These are phyloP conservation scores for Coptotermes formosanus DNA, from an alignment of 1,140 invertebrate genomes.

Conservation along the genomic window DNA sequence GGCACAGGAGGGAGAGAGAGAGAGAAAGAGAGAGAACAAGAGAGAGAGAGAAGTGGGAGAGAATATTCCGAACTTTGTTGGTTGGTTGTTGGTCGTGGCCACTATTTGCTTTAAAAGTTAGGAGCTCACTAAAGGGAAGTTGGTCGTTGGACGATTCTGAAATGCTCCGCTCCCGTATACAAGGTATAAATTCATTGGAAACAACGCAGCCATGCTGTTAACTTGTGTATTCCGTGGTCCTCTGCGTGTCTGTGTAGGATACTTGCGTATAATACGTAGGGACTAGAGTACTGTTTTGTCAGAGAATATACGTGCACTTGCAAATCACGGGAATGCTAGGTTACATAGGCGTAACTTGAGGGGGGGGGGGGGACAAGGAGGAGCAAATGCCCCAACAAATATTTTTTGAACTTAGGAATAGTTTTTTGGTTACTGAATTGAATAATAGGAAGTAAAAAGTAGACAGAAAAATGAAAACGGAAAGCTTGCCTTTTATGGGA, in stretches of 20 bases:
- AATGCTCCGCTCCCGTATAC: background rate
- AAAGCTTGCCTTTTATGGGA: no score
- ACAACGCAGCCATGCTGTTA: background rate
- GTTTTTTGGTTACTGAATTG: no score
- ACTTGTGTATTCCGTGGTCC: background rate
- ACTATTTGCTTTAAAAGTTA: conserved; percentile 15
- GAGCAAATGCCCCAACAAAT: no score
- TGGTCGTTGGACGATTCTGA: background rate
- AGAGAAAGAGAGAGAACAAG: background rate
- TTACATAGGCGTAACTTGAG: no score
- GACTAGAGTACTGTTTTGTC: background rate
- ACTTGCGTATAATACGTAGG: background rate
- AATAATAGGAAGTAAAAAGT: no score
- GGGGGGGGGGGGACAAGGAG: no score
- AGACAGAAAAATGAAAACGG: no score
- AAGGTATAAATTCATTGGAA: background rate
- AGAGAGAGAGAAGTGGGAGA: background rate
- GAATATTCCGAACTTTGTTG: conserved; percentile 16
- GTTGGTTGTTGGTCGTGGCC: background rate
- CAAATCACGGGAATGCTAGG: background rate
- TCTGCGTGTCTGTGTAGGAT: background rate
- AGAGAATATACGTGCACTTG: background rate
- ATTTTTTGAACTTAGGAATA: no score
- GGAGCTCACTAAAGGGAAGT: background rate
- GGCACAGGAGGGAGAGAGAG: background rate